These are phyloP conservation scores for zebrafish (Danio rerio) DNA, from an alignment of 2,113 vertebrate species.

Conservation along the genomic window DNA sequence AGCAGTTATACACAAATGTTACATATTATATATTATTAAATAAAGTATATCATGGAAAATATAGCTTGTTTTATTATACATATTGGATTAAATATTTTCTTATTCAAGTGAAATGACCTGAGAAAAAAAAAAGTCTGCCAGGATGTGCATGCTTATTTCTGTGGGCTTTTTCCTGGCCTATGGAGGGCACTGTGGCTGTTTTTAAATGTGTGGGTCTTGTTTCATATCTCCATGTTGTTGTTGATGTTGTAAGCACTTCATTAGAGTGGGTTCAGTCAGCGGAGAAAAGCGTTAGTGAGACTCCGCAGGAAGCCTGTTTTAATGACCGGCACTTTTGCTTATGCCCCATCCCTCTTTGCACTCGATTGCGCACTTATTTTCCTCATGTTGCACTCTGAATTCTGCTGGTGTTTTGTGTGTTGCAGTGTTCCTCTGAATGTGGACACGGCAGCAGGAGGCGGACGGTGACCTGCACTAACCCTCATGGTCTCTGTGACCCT, in stretches of 20 bases:
- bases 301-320: constrained; percentile 42
- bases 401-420: neutral
- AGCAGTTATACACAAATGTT: no score
- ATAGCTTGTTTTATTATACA: no score
- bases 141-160: neutral
- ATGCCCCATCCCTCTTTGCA: neutral
- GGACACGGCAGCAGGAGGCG: constrained; percentile 84
- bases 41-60: no score
- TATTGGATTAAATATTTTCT: no score
- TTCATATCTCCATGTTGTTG: constrained; percentile 72
- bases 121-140: no score
- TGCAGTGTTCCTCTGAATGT: constrained; percentile 90
- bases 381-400: neutral
- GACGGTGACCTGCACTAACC: constrained; percentile 87
- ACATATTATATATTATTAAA: no score
- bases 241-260: constrained; percentile 45
- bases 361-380: constrained; percentile 9
- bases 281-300: constrained; percentile 36
- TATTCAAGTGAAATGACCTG: no score
- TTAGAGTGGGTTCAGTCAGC: constrained; percentile 48
- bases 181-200: constrained; percentile 52
- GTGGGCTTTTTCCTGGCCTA: constrained; percentile 32
- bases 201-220: neutral
- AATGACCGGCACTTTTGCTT: constrained; percentile 26
- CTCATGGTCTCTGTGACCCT: constrained; percentile 87